Evolutionary conservation across 1,140 invertebrate species (phyloP), one percentile per base, ranked within the genome.

Genomic region (Calliphora vicina): DNA sequence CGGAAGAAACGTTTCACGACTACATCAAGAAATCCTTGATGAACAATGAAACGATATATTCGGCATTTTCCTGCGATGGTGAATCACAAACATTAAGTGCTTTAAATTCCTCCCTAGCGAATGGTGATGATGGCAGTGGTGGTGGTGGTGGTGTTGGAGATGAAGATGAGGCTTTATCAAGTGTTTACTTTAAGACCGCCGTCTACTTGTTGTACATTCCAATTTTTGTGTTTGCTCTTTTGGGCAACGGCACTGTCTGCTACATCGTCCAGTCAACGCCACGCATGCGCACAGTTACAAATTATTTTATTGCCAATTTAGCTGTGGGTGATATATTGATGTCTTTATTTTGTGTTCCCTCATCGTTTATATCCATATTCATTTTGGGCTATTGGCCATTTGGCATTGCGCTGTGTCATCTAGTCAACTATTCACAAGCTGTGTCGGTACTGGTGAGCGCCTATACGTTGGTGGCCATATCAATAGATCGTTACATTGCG

Each of bases 261-360:
- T 96, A 95, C 87, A 94, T 97, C 9, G 96, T 97, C 0, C 91
- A 95, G 81, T 93, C 93, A 10, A 95, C 94, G 26, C 94, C 95
- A 0, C 92, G 95, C 42, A 97, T 97, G 96, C 93, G 95, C 84
- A 97, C 96, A 0, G 95, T 97, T 1, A 97, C 96, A 1, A 97
- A 97, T 87, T 96, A 95, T 87, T 97, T 97, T 87, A 97, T 97
- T 84, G 94, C 94, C 84, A 97, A 97, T 90, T 91, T 98, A 81
- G 96, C 96, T 0, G 91, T 97, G 10, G 96, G 96, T 25, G 96
- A 98, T 88, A 94, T 98, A 23, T 90, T 97, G 35, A 96, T 97
- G 93, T 94, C 96, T 0, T 85, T 97, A 1, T 94, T 97, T 84
- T 97, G 96, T 87, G 94, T 97, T n/a, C 96, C 97, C 1, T 97